phyloP scores from a whole-genome alignment of 1,140 invertebrate species.

The Plectus sambesii region DNA sequence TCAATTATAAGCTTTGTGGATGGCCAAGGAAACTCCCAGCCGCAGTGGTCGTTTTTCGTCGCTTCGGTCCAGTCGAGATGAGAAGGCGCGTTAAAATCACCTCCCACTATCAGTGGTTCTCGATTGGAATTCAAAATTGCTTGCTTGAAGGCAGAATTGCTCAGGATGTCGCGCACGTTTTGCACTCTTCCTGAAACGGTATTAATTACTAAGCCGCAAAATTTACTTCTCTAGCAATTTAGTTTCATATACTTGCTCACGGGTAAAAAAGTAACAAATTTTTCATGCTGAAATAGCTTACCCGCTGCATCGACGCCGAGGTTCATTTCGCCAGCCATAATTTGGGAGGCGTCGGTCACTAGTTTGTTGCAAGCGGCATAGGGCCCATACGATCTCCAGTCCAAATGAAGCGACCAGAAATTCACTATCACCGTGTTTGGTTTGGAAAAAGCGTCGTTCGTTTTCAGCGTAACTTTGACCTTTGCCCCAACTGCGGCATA shows the following conservation, averaged over 20 bases:
- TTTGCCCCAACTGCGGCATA: constrained; percentile 6
- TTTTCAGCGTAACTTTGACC: constrained; percentile 1
- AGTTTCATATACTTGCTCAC: too few relatives aligned
- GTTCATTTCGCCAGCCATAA: constrained; percentile 23
- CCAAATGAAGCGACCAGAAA: constrained; percentile 28
- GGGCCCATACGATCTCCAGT: constrained; percentile 27
- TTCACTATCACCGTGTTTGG: too few relatives aligned
- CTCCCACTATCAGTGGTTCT: constrained; percentile 32
- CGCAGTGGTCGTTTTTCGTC: constrained; percentile 26
- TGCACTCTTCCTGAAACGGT: constrained; percentile 14
- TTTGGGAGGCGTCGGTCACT: constrained; percentile 20
- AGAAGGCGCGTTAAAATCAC: constrained; percentile 41
- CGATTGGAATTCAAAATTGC: constrained; percentile 11
- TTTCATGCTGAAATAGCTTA: too few relatives aligned
- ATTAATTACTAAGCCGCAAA: too few relatives aligned
- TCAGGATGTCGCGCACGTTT: constrained; percentile 15
- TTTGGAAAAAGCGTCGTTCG: too few relatives aligned
- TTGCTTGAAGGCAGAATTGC: constrained; percentile 18
- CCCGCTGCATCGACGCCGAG: too few relatives aligned
- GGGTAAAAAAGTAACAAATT: constrained; percentile 8
- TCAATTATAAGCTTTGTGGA: constrained; percentile 23
- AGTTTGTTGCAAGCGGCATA: constrained; percentile 30
- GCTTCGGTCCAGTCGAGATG: constrained; percentile 38
- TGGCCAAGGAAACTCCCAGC: constrained; percentile 24
- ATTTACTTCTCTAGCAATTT: too few relatives aligned